These are phyloP conservation scores for Parus major DNA, from an alignment of 2,113 vertebrate genomes.

Conservation along the genomic window DNA sequence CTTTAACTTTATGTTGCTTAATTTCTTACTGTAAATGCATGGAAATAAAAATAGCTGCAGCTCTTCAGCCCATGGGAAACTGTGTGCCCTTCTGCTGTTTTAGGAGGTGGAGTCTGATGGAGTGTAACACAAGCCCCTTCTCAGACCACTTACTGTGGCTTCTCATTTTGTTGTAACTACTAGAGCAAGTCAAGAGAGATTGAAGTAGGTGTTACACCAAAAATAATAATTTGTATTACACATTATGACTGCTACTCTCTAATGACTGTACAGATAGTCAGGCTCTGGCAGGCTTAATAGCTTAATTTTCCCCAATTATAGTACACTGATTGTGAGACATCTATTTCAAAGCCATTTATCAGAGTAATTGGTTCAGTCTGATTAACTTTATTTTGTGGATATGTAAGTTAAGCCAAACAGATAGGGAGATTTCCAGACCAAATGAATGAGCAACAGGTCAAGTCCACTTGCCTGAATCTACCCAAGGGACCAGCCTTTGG, in stretches of 20 bases:
- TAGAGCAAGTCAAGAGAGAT: not conserved
- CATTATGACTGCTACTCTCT: not conserved
- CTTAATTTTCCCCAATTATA: constrained; percentile 5
- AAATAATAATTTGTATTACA: not conserved
- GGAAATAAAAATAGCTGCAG: not conserved
- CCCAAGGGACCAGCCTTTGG: not conserved
- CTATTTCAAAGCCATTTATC: constrained; percentile 21
- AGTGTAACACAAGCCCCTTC: not conserved
- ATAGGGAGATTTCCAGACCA: not conserved
- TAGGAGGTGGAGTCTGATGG: not conserved
- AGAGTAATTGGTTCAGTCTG: not conserved
- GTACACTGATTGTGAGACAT: not conserved
- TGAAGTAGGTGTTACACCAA: constrained; percentile 1
- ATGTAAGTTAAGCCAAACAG: not conserved
- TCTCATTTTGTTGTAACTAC: not conserved
- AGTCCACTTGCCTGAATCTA: not conserved
- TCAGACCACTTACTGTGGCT: not conserved
- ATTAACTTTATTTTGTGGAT: constrained; percentile 9
- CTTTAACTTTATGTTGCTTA: not conserved
- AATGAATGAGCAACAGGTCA: not conserved
- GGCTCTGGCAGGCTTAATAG: not conserved
- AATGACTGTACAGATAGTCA: not conserved
- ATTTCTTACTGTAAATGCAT: not conserved
- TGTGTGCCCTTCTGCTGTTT: not conserved
- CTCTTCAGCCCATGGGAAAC: not conserved